These are phyloP conservation scores for Nothoprocta pentlandii DNA, from an alignment of 2,113 vertebrate species.

Conservation along the genomic window DNA sequence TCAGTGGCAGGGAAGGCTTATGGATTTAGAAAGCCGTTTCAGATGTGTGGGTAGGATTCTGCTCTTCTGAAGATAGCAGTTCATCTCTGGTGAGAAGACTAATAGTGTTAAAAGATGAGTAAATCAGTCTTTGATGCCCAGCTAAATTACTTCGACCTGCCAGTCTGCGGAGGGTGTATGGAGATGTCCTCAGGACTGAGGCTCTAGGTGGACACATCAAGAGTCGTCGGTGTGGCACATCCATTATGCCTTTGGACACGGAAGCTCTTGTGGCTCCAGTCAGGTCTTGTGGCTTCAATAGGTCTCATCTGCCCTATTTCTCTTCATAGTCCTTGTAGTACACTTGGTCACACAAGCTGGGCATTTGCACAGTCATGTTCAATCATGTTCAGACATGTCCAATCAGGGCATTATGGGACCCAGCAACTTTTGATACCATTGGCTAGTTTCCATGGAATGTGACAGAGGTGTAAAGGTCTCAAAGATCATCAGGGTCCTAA, in stretches of 20 bases:
- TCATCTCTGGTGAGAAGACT: not conserved
- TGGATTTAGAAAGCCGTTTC: not conserved
- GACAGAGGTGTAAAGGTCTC: too few relatives aligned
- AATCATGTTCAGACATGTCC: too few relatives aligned
- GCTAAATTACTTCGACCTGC: not conserved
- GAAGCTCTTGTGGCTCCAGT: fast-evolving
- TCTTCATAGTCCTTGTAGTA: not conserved
- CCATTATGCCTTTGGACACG: fast-evolving
- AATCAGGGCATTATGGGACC: too few relatives aligned
- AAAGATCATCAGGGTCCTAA: too few relatives aligned
- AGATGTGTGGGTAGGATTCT: not conserved
- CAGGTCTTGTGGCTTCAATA: too few relatives aligned
- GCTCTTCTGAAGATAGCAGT: not conserved
- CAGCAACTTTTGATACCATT: too few relatives aligned
- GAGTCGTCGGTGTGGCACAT: fast-evolving
- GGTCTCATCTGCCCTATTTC: not conserved
- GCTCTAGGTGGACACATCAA: not conserved
- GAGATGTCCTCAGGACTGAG: not conserved
- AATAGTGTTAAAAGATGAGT: constrained; percentile 16
- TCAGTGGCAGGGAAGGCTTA: not conserved
- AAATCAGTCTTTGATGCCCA: not conserved
- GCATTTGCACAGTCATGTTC: too few relatives aligned
- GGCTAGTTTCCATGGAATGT: too few relatives aligned
- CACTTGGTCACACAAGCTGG: too few relatives aligned
- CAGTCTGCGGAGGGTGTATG: not conserved